Base-by-base conservation (phyloP, 2,797 vertebrate genomes). In the Platyrinchus mystaceus region DNA sequence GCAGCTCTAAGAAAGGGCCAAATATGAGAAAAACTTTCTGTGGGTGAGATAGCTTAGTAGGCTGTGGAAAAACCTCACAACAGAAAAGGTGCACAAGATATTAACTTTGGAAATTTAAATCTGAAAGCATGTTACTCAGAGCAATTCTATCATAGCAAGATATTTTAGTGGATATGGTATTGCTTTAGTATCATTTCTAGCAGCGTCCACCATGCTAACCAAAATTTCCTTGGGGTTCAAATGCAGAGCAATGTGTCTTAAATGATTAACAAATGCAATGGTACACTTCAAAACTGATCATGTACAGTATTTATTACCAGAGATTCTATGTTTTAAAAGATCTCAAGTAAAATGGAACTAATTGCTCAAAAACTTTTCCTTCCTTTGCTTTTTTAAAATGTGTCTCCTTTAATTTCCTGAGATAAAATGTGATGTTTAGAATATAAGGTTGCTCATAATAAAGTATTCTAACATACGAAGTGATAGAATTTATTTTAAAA, bases 321-420 rank as follows among this genome's bases (percentile, higher is more conserved):
- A 93, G 44, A 89, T 89, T 95, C 50, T 88, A 63, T 55, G 68
- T 92, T 95, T 88, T 84, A 56, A 86, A 90, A 59, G 50, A 47
- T 24, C 27, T 63, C 46, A 69, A 70, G 59, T 84, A 89, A 91
- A 96, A 90, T 56, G 53, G 79, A 86, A 88, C 55, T 92, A 93
- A 95, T 94, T 94, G 76, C 70, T 94, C 34, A 91, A 94, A 96
- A 96, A 3, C 44, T 88, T 95, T 96, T 88, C 84, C 81, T 95
- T 96, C 87, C 86, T 86, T 95, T 78, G 32, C 41, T 69, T 95
- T 93, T 90, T 93, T 75, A 14, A 76, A 84, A 70, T 0, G 4
- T 62, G 88, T 93, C 95, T 95, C 94, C 95, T 96, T 86, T 94
- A 95, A 96, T 97, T 96, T 96, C 94, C 95, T 96, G 90, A 95